phyloP scores from a whole-genome alignment of 2,888 invertebrate genomes.

The Leptinotarsa haldemani region DNA sequence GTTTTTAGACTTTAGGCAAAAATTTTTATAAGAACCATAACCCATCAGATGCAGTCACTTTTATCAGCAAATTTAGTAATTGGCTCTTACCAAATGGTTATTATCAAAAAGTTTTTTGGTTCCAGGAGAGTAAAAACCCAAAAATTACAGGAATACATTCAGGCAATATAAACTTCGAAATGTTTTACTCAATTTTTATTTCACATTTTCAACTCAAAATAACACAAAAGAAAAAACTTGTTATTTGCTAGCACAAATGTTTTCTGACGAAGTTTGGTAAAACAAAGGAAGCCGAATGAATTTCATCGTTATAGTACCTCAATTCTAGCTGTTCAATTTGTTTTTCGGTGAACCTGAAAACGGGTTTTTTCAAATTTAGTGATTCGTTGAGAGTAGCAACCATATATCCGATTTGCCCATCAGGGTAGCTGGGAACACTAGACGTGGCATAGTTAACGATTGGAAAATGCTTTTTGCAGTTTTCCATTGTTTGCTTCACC shows the following conservation, averaged over 20 bases:
- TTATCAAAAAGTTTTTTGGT: no score
- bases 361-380: conserved; percentile 76
- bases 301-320: conserved; percentile 85
- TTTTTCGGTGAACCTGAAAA: conserved; percentile 72
- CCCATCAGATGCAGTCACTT: no score
- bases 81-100: no score
- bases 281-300: conserved; percentile 88
- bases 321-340: conserved; percentile 80
- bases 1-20: no score
- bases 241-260: conserved; percentile 30
- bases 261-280: conserved; percentile 81
- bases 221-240: not conserved
- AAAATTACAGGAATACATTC: no score
- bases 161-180: no score
- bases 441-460: conserved; percentile 83
- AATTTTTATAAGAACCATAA: no score
- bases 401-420: conserved; percentile 96
- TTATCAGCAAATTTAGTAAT: no score
- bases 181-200: no score
- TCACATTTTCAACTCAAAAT: no score
- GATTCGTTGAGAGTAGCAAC: conserved; percentile 82
- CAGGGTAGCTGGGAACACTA: conserved; percentile 95
- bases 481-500: conserved; percentile 79
- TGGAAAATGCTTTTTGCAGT: conserved; percentile 82
- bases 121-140: no score